phyloP scores from a whole-genome alignment of 2,888 invertebrate genomes.

The Chesias legatella region DNA sequence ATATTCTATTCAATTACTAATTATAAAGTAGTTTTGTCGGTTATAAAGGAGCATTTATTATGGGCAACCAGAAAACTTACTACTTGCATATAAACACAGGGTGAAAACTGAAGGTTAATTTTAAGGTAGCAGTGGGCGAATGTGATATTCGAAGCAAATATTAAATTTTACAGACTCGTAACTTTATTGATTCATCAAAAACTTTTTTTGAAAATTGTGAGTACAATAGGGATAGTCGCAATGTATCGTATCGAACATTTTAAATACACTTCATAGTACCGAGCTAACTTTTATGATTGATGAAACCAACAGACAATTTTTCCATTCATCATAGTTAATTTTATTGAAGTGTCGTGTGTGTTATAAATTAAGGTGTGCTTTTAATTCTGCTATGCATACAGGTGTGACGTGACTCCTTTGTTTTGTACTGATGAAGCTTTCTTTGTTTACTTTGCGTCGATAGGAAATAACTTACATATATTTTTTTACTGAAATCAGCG shows the following conservation, averaged over 20 bases:
- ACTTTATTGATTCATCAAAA: constrained; percentile 17
- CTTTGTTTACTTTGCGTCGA: background rate
- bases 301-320: constrained; percentile 61
- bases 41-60: no score
- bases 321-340: constrained; percentile 78
- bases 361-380: constrained; percentile 53
- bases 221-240: constrained; percentile 1
- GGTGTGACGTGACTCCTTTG: constrained; percentile 43
- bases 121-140: no score
- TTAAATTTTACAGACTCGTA: no score
- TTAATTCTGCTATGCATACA: constrained; percentile 40
- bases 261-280: constrained; percentile 41
- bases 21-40: no score
- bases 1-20: no score
- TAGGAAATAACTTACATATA: no score
- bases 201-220: no score
- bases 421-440: constrained; percentile 39
- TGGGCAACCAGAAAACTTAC: no score
- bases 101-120: no score
- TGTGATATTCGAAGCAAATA: no score
- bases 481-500: no score
- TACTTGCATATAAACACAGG: no score
- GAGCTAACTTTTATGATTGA: constrained; percentile 68
- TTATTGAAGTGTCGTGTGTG: constrained; percentile 69
- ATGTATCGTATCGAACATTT: constrained; percentile 38